Evolutionary conservation across 1,140 invertebrate species (phyloP), one percentile per base, ranked within the genome.

Genomic region (Tyrophagus putrescentiae): DNA sequence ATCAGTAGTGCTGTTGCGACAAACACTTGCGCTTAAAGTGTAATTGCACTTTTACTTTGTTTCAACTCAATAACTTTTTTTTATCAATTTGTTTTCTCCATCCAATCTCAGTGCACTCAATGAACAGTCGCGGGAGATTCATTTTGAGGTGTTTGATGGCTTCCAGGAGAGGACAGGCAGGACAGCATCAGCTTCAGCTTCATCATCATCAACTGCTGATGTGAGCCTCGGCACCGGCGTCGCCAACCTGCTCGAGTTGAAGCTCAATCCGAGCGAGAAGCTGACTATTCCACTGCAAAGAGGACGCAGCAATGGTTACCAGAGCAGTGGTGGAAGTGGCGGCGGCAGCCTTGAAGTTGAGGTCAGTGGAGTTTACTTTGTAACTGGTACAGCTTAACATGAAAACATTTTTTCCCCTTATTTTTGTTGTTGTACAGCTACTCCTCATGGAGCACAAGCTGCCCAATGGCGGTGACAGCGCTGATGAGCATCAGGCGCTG

Each of bases 381-480:
- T 42, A 21, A 21, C 25, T 5, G 2, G 41, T 21, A 3, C 25
- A n/a, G 41, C 18, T 42, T 42, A 42, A 21, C 41, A 21, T 2
- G 3, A 5, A 42, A 5, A 42, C 4, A 31, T 31, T 3, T 33
- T 3, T 3, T 1, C 13, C n/a, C 2, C 13, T 5, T 21, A 53
- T 28, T 53, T 29, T 48, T 52, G 13, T 21, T 39, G 21, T 21
- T 39, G 36, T 39, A 21, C 39, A 54, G 52, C 27, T 54, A 27
- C 25, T 54, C 18, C 25, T 54, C 13, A 54, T 54, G 52, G 52
- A 54, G 39, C 52, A 54, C 27, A 54, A 27, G 18, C 31, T 48
- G 45, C 21, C 45, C 45, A 7, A 6, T 7, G 13, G n/a, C n/a
- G n/a, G n/a, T n/a, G n/a, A n/a, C n/a, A n/a, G n/a, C n/a, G n/a